phyloP scores from a whole-genome alignment of 2,888 invertebrate genomes.

The Metopia argyrocephala region DNA sequence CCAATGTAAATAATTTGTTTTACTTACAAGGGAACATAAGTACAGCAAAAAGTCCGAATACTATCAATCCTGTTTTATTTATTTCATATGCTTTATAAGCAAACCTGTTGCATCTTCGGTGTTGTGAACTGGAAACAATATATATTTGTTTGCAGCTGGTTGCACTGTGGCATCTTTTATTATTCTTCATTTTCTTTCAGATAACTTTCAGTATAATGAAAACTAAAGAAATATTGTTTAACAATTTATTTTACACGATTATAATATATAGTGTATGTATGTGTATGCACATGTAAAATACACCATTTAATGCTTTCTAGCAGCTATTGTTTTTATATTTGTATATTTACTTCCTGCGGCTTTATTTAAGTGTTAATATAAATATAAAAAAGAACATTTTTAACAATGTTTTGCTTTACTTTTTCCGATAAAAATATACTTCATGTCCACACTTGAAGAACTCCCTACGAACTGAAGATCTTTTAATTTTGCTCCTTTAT shows the following conservation, averaged over 20 bases:
- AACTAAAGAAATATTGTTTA: no score
- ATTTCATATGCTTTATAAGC: not conserved
- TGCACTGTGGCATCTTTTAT: not conserved
- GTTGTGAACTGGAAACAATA: not conserved
- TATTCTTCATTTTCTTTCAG: not conserved
- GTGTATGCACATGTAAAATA: no score
- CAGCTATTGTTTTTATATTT: not conserved
- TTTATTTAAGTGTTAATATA: not conserved
- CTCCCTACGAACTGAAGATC: not conserved
- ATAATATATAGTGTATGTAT: no score
- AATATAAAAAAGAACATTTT: not conserved
- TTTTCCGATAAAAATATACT: not conserved
- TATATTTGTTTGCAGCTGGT: slow-evolving; percentile 35
- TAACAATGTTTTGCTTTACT: not conserved
- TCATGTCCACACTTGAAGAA: not conserved
- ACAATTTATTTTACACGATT: no score
- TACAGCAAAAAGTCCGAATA: not conserved
- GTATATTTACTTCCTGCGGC: not conserved
- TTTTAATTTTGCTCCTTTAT: not conserved
- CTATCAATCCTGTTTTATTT: not conserved
- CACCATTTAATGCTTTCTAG: not conserved
- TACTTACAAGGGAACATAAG: slow-evolving; percentile 11
- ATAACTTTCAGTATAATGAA: not conserved
- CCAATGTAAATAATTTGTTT: not conserved
- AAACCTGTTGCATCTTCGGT: slow-evolving; percentile 18